A percentile compares a stretch with the other conserved stretches of the same genome.
phyloP scores from a whole-genome alignment of 2,888 invertebrate species.

The Eilema sororculum region DNA sequence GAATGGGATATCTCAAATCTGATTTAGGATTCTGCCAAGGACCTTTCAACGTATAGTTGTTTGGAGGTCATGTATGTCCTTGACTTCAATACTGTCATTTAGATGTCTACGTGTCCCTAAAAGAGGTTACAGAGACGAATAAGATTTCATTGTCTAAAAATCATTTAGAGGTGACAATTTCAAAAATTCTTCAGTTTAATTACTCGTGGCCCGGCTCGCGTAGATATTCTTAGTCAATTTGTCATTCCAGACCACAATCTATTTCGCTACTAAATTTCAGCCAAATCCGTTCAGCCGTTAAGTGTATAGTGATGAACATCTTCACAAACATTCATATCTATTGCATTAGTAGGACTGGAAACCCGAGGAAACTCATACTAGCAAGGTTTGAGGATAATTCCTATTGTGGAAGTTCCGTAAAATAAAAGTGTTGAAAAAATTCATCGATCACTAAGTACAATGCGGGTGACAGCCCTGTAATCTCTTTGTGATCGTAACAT shows the following conservation, averaged over 20 bases:
- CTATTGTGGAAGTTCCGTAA: neutral
- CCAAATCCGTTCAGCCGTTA: no score
- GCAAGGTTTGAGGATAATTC: neutral
- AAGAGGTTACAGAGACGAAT: no score
- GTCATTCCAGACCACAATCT: no score
- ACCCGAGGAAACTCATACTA: no score
- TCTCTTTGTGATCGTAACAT: constrained; percentile 35
- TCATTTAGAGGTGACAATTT: neutral
- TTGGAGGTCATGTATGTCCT: neutral
- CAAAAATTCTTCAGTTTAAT: no score
- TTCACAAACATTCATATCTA: neutral
- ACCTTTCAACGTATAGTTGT: neutral
- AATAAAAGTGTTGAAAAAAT: neutral
- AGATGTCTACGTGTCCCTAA: no score
- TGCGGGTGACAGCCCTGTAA: constrained; percentile 25
- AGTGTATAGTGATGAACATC: no score
- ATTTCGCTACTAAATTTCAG: no score
- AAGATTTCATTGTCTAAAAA: neutral
- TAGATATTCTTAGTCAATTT: no score
- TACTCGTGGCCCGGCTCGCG: no score
- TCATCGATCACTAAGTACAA: neutral
- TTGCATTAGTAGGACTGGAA: neutral
- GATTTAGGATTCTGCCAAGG: constrained; percentile 1
- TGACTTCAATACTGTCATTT: neutral
- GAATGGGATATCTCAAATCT: constrained; percentile 1